These are phyloP conservation scores for Cheilosia vernalis DNA, from an alignment of 2,888 invertebrate species.

Conservation along the genomic window DNA sequence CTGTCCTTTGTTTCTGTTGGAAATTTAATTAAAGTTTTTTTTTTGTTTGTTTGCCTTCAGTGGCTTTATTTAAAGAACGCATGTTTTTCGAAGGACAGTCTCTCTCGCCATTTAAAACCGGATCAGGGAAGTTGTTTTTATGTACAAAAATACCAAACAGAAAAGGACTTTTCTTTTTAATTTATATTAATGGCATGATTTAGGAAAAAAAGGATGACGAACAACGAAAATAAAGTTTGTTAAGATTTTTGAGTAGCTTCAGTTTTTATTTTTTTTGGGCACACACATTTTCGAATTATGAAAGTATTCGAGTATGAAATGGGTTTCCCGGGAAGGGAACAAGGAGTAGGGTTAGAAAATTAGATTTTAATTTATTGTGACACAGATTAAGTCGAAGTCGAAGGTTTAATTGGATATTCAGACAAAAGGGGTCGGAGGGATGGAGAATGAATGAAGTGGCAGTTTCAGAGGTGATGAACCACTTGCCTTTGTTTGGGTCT, in stretches of 20 bases:
- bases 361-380: constrained; percentile 70
- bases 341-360: constrained; percentile 28
- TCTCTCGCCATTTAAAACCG: constrained; percentile 30
- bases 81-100: too few species aligned
- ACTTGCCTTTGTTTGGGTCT: neutral
- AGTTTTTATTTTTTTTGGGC: neutral
- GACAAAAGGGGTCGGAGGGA: neutral
- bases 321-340: constrained; percentile 15
- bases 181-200: constrained; percentile 68
- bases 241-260: constrained; percentile 3
- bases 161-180: constrained; percentile 48
- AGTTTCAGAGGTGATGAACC: constrained; percentile 60
- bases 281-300: constrained; percentile 53
- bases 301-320: constrained; percentile 59
- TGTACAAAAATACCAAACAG: neutral
- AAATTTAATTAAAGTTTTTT: constrained; percentile 49
- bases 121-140: constrained; percentile 23
- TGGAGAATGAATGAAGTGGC: constrained; percentile 3
- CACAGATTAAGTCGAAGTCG: constrained; percentile 60
- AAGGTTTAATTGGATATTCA: constrained; percentile 63
- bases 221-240: constrained; percentile 24
- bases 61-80: neutral
- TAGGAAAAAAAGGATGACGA: constrained; percentile 9
- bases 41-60: neutral
- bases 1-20: neutral